Evolutionary conservation across 2,797 vertebrate species (phyloP), one percentile per base, ranked within the genome.

Genomic region (Lutjanus argentimaculatus): DNA sequence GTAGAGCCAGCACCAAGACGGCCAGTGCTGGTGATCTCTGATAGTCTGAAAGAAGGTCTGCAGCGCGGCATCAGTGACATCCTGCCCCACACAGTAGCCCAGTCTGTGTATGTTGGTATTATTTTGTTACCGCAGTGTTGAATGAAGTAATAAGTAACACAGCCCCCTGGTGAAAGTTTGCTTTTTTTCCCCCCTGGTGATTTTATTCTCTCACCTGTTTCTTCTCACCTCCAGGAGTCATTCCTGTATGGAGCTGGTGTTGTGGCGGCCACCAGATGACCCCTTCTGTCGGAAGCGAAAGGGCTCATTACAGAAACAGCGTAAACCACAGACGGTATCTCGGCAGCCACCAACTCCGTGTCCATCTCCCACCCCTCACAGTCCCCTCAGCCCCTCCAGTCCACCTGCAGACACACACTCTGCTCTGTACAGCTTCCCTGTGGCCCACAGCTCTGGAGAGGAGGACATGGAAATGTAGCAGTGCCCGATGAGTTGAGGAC

Each of bases 181-280:
- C 58, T 52, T 21, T 72, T 30, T 55, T 45, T 25, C 9, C 22
- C 14, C 36, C 10, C 1, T 13, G 2, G 3, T 75, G 8, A 4
- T 30, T 19, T 42, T 25, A 7, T 7, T 70, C 30, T 51, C 55
- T 82, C 53, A 75, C 40, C 6, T 13, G 10, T 6, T 16, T 64
- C 45, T 25, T 64, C 2, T 1, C 59, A 7, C 52, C 61, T 72
- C 48, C 77, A 97, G 96, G 92, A 96, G 94, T 68, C 96, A 90
- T 52, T 96, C 96, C 57, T 96, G 96, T 79, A 97, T 97, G 96
- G 96, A 97, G 92, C 66, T 97, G 92, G 96, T 96, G 78, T 68
- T 97, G 77, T 97, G 96, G 96, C 93, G 96, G 51, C 96, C 96
- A 15, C 95, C 92, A 7, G 94, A 95, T 21, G 95, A 96, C 77